These are phyloP conservation scores for Bombus cullumanus DNA, from an alignment of 1,140 invertebrate genomes.

Conservation along the genomic window DNA sequence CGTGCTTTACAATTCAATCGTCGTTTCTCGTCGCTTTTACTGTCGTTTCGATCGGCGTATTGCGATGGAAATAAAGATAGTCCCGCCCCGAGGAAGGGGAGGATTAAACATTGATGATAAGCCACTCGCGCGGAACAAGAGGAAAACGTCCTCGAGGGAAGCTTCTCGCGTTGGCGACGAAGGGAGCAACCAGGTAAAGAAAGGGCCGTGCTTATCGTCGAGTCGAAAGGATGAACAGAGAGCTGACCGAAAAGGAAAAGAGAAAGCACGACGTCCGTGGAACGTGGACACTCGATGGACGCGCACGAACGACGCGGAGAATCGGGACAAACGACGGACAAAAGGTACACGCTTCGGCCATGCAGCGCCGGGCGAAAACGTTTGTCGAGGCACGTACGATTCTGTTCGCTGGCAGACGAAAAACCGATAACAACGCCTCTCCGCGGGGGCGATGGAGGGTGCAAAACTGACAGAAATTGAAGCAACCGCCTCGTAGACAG, in stretches of 20 bases:
- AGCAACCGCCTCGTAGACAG: background rate
- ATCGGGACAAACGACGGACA: slow-evolving; percentile 48
- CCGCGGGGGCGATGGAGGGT: background rate
- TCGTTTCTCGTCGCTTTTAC: no score
- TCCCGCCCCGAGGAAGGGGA: rapidly evolving
- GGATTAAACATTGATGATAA: slow-evolving; percentile 26
- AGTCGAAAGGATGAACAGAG: background rate
- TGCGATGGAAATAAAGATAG: slow-evolving; percentile 29
- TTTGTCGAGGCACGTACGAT: slow-evolving; percentile 51
- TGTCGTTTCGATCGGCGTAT: background rate
- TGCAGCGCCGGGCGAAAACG: slow-evolving; percentile 37
- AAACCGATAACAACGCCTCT: slow-evolving; percentile 56
- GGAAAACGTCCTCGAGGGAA: background rate
- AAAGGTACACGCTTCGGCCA: slow-evolving; percentile 43
- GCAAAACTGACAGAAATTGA: slow-evolving; percentile 3
- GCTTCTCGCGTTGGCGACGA: background rate
- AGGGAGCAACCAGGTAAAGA: slow-evolving; percentile 4
- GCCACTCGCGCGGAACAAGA: background rate
- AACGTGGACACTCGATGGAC: background rate
- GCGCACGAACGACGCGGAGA: background rate
- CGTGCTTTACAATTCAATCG: slow-evolving; percentile 17
- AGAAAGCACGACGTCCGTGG: background rate
- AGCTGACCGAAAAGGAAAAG: background rate
- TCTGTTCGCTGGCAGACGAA: slow-evolving; percentile 38
- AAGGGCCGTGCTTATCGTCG: slow-evolving; percentile 15